Evolutionary conservation across 2,888 invertebrate genomes (phyloP).

Genomic region (Lithophane semibrunnea): DNA sequence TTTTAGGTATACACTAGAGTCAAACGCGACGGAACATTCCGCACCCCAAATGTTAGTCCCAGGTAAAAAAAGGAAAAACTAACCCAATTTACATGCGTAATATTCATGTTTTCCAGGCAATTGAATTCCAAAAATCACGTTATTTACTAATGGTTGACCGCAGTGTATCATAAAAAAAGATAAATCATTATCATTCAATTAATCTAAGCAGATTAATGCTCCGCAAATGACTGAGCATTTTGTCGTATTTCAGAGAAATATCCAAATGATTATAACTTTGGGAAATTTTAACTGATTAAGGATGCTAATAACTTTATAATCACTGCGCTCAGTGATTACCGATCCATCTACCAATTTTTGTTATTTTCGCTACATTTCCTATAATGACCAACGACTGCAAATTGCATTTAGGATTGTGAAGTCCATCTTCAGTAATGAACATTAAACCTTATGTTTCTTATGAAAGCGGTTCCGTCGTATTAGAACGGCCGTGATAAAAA

Average conservation of each 20-base stretch:
- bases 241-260: slow-evolving; percentile 42
- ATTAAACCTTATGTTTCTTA: not conserved
- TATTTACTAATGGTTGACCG: slow-evolving; percentile 54
- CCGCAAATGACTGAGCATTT: slow-evolving; percentile 34
- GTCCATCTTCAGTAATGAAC: not conserved
- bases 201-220: slow-evolving; percentile 62
- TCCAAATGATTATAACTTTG: slow-evolving; percentile 6
- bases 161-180: slow-evolving; percentile 56
- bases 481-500: no score
- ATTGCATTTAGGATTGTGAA: not conserved
- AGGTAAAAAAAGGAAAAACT: not conserved
- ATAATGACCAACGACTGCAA: not conserved
- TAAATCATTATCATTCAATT: slow-evolving; percentile 64
- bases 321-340: not conserved
- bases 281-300: not conserved
- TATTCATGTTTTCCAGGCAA: slow-evolving; percentile 53
- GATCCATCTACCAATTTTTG: not conserved
- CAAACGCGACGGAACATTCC: not conserved
- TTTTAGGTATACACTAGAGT: not conserved
- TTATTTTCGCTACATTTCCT: not conserved
- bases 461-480: no score
- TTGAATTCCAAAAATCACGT: slow-evolving; percentile 51
- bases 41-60: slow-evolving; percentile 1
- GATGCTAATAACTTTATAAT: slow-evolving; percentile 21
- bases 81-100: not conserved